Evolutionary conservation across 2,797 vertebrate species (phyloP).

Genomic region (Todus mexicanus): DNA sequence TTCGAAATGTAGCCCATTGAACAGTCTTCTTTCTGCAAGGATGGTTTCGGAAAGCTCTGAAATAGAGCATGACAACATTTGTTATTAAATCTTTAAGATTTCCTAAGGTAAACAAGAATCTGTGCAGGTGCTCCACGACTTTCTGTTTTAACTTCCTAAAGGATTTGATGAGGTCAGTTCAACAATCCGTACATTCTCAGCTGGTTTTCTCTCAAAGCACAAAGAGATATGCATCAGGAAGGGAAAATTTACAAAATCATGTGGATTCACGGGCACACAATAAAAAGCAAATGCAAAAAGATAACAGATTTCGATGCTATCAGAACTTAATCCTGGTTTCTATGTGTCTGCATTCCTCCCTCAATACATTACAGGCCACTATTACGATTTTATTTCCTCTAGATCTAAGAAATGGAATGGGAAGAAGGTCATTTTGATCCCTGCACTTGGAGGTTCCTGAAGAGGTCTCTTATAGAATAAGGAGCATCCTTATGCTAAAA

Average conservation of each 20-base stretch:
- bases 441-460: not conserved
- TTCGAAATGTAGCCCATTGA: conserved; percentile 32
- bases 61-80: not conserved
- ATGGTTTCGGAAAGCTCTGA: conserved; percentile 2
- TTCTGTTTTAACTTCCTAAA: not conserved
- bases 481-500: not conserved
- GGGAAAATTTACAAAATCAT: not conserved
- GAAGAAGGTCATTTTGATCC: not conserved
- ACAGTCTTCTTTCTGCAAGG: not conserved
- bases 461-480: not conserved
- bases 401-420: not conserved
- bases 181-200: not conserved
- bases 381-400: not conserved
- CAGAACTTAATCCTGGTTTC: not conserved
- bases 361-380: not conserved
- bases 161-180: conserved; percentile 28
- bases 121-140: not conserved
- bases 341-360: not conserved
- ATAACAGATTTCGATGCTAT: not conserved
- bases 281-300: conserved; percentile 4
- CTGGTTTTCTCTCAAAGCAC: not conserved
- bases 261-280: not conserved
- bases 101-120: conserved; percentile 19
- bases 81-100: not conserved
- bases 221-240: not conserved